A percentile compares a stretch with the other conserved stretches of the same genome.
Conservation (phyloP, 2,797 vertebrate species). For the Miopithecus talapoin region DNA sequence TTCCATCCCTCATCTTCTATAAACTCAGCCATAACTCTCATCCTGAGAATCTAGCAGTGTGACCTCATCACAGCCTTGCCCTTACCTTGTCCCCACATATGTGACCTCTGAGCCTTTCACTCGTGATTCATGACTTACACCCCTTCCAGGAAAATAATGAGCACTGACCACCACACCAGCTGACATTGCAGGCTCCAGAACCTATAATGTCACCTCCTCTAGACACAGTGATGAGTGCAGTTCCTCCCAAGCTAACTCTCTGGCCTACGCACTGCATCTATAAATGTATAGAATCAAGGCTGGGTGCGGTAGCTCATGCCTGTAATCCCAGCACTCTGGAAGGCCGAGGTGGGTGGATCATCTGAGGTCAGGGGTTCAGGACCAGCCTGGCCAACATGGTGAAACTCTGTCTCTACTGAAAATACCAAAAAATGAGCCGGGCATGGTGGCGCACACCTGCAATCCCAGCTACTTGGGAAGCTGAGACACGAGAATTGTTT, state of each 20-base stretch:
- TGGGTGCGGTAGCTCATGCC: rapidly evolving
- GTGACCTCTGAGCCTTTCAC: background rate
- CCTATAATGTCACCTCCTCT: background rate
- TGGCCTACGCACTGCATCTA: background rate
- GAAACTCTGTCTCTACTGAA: too few species aligned
- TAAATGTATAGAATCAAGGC: background rate
- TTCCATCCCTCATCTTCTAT: background rate
- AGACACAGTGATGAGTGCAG: background rate
- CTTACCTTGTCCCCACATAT: background rate
- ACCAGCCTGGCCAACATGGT: too few species aligned
- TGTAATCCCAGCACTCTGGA: too few species aligned
- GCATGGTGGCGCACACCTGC: background rate
- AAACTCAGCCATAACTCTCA: background rate
- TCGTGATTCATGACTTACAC: background rate
- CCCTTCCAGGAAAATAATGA: background rate
- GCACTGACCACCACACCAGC: background rate
- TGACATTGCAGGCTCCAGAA: background rate
- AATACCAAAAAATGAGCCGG: background rate
- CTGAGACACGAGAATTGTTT: background rate
- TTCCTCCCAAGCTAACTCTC: background rate
- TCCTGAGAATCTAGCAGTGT: background rate
- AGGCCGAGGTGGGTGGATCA: too few species aligned
- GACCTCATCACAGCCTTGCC: background rate
- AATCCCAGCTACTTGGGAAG: background rate
- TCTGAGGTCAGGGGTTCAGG: too few species aligned